Conservation (phyloP, 2,888 invertebrate genomes). For the Lasioglossum villosulum region DNA sequence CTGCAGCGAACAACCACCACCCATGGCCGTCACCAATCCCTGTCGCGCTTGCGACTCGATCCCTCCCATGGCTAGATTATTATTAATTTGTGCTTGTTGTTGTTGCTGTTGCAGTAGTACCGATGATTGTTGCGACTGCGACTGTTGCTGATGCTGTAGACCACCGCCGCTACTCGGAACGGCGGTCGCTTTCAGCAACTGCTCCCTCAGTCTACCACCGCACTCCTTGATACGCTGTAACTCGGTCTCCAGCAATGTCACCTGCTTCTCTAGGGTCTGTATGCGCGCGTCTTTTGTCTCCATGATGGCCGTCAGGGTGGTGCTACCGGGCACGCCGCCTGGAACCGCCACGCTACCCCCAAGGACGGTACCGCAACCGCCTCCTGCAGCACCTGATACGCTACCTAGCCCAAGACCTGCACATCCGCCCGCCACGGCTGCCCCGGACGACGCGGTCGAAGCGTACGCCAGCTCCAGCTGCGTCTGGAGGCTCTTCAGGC, state of each 20-base stretch:
- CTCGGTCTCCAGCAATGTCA: slow-evolving; percentile 92
- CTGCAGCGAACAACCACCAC: slow-evolving; percentile 76
- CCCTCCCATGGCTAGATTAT: slow-evolving; percentile 64
- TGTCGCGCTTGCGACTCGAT: slow-evolving; percentile 62
- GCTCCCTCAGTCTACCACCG: slow-evolving; percentile 82
- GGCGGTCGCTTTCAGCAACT: slow-evolving; percentile 79
- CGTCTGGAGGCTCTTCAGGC: slow-evolving; percentile 92
- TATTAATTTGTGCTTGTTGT: slow-evolving; percentile 38
- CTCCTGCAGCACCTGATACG: slow-evolving; percentile 63
- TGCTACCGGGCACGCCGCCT: slow-evolving; percentile 86
- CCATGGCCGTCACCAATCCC: slow-evolving; percentile 72
- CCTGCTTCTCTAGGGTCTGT: slow-evolving; percentile 94
- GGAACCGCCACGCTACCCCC: slow-evolving; percentile 83
- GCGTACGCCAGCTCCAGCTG: slow-evolving; percentile 91
- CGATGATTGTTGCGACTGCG: slow-evolving; percentile 85
- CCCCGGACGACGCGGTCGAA: slow-evolving; percentile 86
- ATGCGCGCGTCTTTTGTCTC: slow-evolving; percentile 95
- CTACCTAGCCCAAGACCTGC: slow-evolving; percentile 72
- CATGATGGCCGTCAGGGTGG: slow-evolving; percentile 91
- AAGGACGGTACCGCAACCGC: slow-evolving; percentile 73
- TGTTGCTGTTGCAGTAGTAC: slow-evolving; percentile 61
- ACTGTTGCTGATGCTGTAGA: slow-evolving; percentile 68
- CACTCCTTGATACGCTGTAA: slow-evolving; percentile 87
- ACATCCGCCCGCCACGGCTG: slow-evolving; percentile 78
- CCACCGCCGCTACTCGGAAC: slow-evolving; percentile 73